Percentiles rank a stretch among this genome's conserved stretches.
Conservation (phyloP, 2,113 vertebrate species). For the Sceloporus undulatus region DNA sequence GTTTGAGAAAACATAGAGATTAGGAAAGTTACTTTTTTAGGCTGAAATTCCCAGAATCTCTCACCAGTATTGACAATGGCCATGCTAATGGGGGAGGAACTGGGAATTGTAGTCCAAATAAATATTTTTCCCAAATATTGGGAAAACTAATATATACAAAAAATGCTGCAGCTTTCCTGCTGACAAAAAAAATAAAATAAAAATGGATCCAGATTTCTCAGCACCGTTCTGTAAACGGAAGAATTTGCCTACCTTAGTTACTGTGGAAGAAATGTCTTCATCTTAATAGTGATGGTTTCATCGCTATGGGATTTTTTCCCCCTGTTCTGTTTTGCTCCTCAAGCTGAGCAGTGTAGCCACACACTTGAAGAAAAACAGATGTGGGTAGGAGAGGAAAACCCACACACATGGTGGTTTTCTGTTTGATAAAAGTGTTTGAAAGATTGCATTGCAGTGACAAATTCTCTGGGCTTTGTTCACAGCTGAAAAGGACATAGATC, state of each 20-base stretch:
- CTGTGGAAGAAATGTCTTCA: conserved; percentile 48
- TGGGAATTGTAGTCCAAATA: background rate
- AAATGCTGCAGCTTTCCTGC: background rate
- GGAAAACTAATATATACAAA: conserved; percentile 41
- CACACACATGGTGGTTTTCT: background rate
- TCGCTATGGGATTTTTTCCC: conserved; percentile 37
- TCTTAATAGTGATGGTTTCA: conserved; percentile 29
- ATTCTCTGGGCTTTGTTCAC: conserved; percentile 17
- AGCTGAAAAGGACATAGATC: conserved; percentile 16
- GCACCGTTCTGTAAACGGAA: conserved; percentile 31
- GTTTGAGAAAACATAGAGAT: background rate
- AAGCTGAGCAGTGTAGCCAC: conserved; percentile 31
- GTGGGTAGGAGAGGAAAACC: background rate
- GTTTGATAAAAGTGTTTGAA: conserved; percentile 33
- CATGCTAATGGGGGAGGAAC: background rate
- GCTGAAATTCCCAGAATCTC: background rate
- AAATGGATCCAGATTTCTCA: conserved; percentile 20
- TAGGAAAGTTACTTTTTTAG: background rate
- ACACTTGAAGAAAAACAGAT: conserved; percentile 18
- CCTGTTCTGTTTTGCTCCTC: background rate
- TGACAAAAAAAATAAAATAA: background rate
- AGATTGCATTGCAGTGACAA: background rate
- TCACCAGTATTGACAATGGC: too few species aligned
- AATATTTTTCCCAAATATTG: too few species aligned
- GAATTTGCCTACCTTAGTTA: conserved; percentile 41